Base-by-base conservation (phyloP, 1,140 invertebrate genomes). In the Coptotermes formosanus region DNA sequence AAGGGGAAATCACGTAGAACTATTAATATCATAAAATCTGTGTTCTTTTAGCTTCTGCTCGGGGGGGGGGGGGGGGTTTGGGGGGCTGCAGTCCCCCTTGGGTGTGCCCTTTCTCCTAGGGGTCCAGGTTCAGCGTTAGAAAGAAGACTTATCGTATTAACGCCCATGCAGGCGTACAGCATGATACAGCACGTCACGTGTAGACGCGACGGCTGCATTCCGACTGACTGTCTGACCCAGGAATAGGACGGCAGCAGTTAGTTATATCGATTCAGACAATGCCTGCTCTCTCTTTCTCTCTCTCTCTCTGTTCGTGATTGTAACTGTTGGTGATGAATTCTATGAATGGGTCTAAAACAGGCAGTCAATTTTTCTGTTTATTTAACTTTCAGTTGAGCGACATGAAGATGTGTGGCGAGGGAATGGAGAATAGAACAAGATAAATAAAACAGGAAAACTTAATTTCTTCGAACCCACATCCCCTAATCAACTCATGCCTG, bases 241-340 rank as follows among this genome's bases (percentile, higher is more conserved):
- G 25, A 75, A 30, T n/a, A 75, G 64, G 64, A 75, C n/a, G 25
- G 64, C 25, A 25, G 4, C 64, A 75, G 64, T 25, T 25, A 8
- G n/a, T 75, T 30, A 75, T 75, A 75, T 75, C n/a, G 64, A 75
- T 75, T 75, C 64, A 75, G 64, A 75, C 25, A 75, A 30, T 75
- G 59, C 59, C 21, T 64, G 21, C 59, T n/a, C 21, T 6, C 14
- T 25, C 64, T 30, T 30, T 30, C 25, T 75, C n/a, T 11, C 25
- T 75, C 9, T 14, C 9, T 64, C 59, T 48, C 45, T 48, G 45
- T n/a, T 38, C 38, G 38, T 25, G 64, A 75, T 30, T 75, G 59
- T 64, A 64, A 16, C 59, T 64, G 12, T 64, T n/a, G 1, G 64
- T 30, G 64, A 75, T 14, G n/a, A 6, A 75, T 30, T 75, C 25